Percentiles rank a stretch among this genome's conserved stretches.
Conservation (phyloP, 2,797 vertebrate species). For the Alfaro cultratus region DNA sequence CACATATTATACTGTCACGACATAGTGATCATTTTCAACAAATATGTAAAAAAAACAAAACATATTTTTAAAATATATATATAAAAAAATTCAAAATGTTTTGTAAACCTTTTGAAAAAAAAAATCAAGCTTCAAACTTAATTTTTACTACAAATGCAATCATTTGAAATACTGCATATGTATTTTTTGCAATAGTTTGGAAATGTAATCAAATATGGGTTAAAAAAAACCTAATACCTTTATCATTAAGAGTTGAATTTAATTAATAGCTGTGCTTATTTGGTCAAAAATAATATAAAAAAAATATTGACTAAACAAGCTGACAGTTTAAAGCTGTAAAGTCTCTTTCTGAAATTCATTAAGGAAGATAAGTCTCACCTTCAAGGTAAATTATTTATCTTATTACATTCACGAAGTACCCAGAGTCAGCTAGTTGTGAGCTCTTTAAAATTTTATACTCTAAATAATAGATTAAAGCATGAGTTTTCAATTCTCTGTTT, state of each 20-base stretch:
- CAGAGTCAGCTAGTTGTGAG: slow-evolving; percentile 16
- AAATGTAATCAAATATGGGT: neutral
- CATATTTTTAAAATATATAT: no score
- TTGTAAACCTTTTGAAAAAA: no score
- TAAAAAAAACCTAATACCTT: neutral
- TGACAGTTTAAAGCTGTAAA: neutral
- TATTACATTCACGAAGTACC: slow-evolving; percentile 12
- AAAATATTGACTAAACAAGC: neutral
- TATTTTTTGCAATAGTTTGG: no score
- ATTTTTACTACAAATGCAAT: neutral
- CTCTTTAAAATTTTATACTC: slow-evolving; percentile 14
- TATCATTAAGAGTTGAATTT: neutral
- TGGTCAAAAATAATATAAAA: neutral
- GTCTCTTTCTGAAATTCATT: neutral
- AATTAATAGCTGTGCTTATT: neutral
- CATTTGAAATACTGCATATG: neutral
- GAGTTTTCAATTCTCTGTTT: slow-evolving; percentile 12
- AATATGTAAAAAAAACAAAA: no score
- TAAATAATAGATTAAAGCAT: slow-evolving; percentile 49
- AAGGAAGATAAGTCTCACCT: slow-evolving; percentile 2
- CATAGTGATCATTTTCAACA: no score
- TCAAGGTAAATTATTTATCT: slow-evolving; percentile 7
- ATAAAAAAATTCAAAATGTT: no score
- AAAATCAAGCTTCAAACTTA: slow-evolving; percentile 13
- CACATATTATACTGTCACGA: no score